Evolutionary conservation across 2,888 invertebrate species (phyloP).

Genomic region (Hirtodrosophila alboralis): DNA sequence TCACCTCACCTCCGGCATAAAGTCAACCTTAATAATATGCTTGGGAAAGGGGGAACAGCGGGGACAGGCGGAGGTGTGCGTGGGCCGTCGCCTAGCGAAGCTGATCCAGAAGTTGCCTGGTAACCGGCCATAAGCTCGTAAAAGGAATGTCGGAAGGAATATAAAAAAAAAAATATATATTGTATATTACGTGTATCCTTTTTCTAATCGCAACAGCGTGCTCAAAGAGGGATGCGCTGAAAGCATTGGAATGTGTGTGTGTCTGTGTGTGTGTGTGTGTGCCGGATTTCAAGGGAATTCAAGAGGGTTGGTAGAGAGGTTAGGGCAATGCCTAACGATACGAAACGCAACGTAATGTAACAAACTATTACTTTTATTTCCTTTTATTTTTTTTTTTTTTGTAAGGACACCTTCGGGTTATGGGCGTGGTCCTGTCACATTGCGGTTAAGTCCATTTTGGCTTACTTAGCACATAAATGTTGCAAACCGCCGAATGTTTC

Average conservation of each 20-base stretch:
- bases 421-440: slow-evolving; percentile 55
- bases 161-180: slow-evolving; percentile 50
- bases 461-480: slow-evolving; percentile 72
- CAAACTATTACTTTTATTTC: slow-evolving; percentile 77
- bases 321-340: no score
- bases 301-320: no score
- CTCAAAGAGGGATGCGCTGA: no score
- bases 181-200: slow-evolving; percentile 79
- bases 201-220: slow-evolving; percentile 71
- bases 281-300: not conserved
- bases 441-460: slow-evolving; percentile 55
- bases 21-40: slow-evolving; percentile 59
- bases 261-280: no score
- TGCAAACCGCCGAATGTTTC: slow-evolving; percentile 13
- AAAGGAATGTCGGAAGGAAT: slow-evolving; percentile 59
- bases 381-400: slow-evolving; percentile 72
- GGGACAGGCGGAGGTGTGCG: slow-evolving; percentile 4
- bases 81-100: not conserved
- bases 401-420: slow-evolving; percentile 24
- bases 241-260: no score
- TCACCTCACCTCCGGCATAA: slow-evolving; percentile 61
- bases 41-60: no score
- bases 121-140: slow-evolving; percentile 51
- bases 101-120: slow-evolving; percentile 8
- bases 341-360: slow-evolving; percentile 34